Evolutionary conservation across 2,888 invertebrate genomes (phyloP), one percentile per base, ranked within the genome.

Genomic region (Hetaerina titia): DNA sequence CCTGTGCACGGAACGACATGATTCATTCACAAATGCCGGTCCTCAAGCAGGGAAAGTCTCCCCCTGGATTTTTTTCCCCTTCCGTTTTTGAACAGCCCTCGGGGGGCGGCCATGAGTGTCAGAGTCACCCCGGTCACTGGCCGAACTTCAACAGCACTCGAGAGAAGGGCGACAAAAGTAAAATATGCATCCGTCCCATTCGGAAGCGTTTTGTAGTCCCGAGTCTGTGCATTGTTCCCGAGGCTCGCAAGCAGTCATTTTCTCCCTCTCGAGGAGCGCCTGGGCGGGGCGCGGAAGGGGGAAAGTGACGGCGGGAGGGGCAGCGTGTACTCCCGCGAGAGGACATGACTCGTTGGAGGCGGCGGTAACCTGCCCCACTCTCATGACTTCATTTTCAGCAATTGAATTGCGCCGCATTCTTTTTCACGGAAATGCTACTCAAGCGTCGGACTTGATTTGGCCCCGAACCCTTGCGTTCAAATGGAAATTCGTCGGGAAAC

Each of bases 361-460:
- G 81, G 81, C 69, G 69, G 19, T 9, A 19, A 8, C 5, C 31
- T 9, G 69, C n/a, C 69, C n/a, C 69, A 7, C n/a, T 69, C 22
- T 31, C 31, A 31, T 81, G 81, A 81, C 31, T 81, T 81, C 81
- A 31, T 81, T 81, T 81, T 25, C 81, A 15, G 81, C 81, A 25
- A 31, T 81, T 81, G 81, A 81, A 81, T 31, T 81, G 81, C 81
- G 81, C 81, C 81, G 31, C 81, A 81, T 81, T 81, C 81, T 81
- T 81, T 81, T 31, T 31, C 25, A 11, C 13, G 81, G 25, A 9
- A 9, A 81, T 31, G 31, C 25, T 13, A 31, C 81, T 22, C 22
- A 81, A 31, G 81, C 31, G 81, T 81, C 81, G 19, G 81, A 2
- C 9, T 81, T 5, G 31, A 81, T 69, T 81, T 81, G 31, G 31